Evolutionary conservation across 2,888 invertebrate species (phyloP).

Genomic region (Harpalus rufipes): DNA sequence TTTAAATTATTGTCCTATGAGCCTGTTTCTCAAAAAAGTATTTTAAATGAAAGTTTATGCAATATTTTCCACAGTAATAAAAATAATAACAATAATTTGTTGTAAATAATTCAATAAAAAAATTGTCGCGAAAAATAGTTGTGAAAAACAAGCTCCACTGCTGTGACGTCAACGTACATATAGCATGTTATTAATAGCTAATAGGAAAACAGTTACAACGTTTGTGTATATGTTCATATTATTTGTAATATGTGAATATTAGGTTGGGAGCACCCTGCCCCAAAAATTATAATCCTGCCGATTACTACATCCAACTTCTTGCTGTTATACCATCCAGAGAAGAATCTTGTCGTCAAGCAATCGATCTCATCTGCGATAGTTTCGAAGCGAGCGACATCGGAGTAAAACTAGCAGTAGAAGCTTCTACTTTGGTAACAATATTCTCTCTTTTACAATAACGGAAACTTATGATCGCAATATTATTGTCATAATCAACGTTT

Average conservation of each 20-base stretch:
- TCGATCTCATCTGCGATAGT: constrained; percentile 88
- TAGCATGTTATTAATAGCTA: no score
- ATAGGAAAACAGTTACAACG: no score
- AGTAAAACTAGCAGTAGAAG: constrained; percentile 81
- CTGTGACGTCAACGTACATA: no score
- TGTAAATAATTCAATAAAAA: no score
- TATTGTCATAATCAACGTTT: constrained; percentile 6
- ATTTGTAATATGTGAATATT: constrained; percentile 69
- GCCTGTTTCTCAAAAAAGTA: no score
- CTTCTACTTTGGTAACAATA: constrained; percentile 77
- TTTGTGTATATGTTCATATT: no score
- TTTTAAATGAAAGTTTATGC: no score
- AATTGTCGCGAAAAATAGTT: no score
- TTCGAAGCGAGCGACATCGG: constrained; percentile 85
- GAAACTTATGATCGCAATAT: constrained; percentile 5
- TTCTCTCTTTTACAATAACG: neutral
- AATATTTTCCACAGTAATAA: no score
- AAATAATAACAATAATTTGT: no score
- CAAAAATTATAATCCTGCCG: constrained; percentile 95
- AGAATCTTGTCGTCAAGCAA: constrained; percentile 87
- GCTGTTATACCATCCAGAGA: constrained; percentile 93
- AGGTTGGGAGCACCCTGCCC: constrained; percentile 92
- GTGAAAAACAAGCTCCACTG: no score
- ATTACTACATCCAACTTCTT: constrained; percentile 93
- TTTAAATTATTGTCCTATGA: neutral